phyloP scores from a whole-genome alignment of 2,888 invertebrate species.

The Seira musarum region DNA sequence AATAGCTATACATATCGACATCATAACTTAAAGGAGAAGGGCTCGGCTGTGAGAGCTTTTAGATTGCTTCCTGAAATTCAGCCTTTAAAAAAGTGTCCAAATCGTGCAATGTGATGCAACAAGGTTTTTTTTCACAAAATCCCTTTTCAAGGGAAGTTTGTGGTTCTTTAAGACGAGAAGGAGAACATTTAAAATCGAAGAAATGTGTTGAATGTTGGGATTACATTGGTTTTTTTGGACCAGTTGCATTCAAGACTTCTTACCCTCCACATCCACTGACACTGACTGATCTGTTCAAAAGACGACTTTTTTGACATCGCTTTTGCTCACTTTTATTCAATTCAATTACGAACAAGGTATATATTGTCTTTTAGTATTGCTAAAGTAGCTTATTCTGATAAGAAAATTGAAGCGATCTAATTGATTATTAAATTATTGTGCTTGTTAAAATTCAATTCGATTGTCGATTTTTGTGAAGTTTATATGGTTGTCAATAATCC shows the following conservation, averaged over 20 bases:
- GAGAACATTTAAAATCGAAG: constrained; percentile 21
- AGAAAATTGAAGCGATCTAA: no score
- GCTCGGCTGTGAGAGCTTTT: no score
- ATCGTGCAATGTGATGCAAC: constrained; percentile 1
- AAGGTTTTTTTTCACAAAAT: not conserved
- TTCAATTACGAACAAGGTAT: no score
- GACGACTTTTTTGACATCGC: not conserved
- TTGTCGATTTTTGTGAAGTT: no score
- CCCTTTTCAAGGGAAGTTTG: constrained; percentile 38
- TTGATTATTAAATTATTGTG: no score
- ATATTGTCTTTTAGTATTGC: not conserved
- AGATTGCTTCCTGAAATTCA: no score
- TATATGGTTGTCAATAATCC: no score
- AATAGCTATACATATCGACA: not conserved
- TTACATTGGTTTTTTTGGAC: constrained; percentile 5
- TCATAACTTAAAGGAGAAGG: not conserved
- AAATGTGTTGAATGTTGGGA: constrained; percentile 8
- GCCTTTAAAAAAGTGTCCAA: not conserved
- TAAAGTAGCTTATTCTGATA: not conserved
- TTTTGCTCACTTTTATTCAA: not conserved
- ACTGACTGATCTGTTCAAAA: not conserved
- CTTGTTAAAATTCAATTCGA: no score
- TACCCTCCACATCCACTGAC: constrained; percentile 25
- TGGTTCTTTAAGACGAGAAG: constrained; percentile 27
- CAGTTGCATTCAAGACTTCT: constrained; percentile 38